Conservation (phyloP, 1,140 invertebrate genomes). For the Bombus picipes region DNA sequence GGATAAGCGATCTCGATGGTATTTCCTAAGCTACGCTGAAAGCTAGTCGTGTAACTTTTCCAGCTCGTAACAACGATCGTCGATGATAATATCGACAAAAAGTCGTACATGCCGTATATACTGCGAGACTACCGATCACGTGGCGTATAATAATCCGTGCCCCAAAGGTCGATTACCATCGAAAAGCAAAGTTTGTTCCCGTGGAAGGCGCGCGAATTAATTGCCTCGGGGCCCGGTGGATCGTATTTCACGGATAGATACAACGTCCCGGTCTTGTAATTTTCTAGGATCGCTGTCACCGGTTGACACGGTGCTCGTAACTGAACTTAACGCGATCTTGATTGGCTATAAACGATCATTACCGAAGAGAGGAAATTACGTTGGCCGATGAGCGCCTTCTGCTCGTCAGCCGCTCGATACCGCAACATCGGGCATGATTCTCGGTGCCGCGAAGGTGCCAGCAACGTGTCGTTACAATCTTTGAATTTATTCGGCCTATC, state of each 20-base stretch:
- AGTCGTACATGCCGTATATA: background rate
- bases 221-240: background rate
- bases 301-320: slow-evolving; percentile 55
- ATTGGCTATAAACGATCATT: slow-evolving; percentile 73
- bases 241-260: slow-evolving; percentile 25
- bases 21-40: background rate
- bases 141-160: no score
- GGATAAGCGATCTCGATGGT: no score
- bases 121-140: background rate
- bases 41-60: background rate
- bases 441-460: background rate
- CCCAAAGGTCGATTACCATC: background rate
- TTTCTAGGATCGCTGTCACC: slow-evolving; percentile 59
- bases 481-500: slow-evolving; percentile 49
- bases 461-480: slow-evolving; percentile 27
- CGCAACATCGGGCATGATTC: slow-evolving; percentile 22
- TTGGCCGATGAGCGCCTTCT: background rate
- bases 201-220: slow-evolving; percentile 31
- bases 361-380: slow-evolving; percentile 61
- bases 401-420: slow-evolving; percentile 29
- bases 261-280: slow-evolving; percentile 21
- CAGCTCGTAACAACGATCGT: background rate
- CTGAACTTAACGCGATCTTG: slow-evolving; percentile 58
- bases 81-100: slow-evolving; percentile 17
- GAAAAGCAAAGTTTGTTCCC: slow-evolving; percentile 17